Percentiles rank a stretch among this genome's conserved stretches.
These are phyloP conservation scores for Epinephelus malabaricus DNA, from an alignment of 2,797 vertebrate genomes.

Conservation along the genomic window DNA sequence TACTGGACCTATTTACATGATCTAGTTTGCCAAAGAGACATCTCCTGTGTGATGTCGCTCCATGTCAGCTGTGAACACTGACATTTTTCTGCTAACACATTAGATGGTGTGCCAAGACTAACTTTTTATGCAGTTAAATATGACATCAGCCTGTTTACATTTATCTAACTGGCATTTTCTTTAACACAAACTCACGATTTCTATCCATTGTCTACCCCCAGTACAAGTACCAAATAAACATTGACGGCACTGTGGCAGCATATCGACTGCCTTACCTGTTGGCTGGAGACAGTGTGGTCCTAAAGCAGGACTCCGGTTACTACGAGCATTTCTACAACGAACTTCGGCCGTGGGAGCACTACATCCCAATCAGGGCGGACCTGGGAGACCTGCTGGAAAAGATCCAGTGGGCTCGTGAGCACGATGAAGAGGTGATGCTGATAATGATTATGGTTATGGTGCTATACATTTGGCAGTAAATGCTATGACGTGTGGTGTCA, in stretches of 20 bases:
- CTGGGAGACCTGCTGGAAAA: slow-evolving; percentile 95
- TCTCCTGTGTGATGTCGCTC: background rate
- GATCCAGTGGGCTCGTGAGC: slow-evolving; percentile 94
- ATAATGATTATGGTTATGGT: background rate
- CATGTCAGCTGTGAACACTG: background rate
- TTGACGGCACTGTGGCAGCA: slow-evolving; percentile 97
- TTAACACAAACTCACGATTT: background rate
- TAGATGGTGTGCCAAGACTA: background rate
- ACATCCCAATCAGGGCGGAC: slow-evolving; percentile 93
- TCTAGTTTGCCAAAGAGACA: background rate
- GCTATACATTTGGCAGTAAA: background rate
- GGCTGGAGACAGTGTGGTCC: slow-evolving; percentile 93
- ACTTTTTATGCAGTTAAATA: background rate
- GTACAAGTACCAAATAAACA: slow-evolving; percentile 98
- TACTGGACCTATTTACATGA: background rate
- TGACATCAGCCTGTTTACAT: background rate
- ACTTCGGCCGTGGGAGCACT: slow-evolving; percentile 94
- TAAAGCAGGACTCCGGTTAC: slow-evolving; percentile 98
- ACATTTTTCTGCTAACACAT: background rate
- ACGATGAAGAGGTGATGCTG: slow-evolving; percentile 91
- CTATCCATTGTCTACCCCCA: slow-evolving; percentile 72
- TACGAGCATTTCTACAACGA: slow-evolving; percentile 97
- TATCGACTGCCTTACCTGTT: slow-evolving; percentile 96
- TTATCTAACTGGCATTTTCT: no score
- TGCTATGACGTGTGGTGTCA: background rate